A percentile compares a stretch with the other conserved stretches of the same genome.
These are phyloP conservation scores for Diachasma alloeum DNA, from an alignment of 1,140 invertebrate genomes.

Conservation along the genomic window DNA sequence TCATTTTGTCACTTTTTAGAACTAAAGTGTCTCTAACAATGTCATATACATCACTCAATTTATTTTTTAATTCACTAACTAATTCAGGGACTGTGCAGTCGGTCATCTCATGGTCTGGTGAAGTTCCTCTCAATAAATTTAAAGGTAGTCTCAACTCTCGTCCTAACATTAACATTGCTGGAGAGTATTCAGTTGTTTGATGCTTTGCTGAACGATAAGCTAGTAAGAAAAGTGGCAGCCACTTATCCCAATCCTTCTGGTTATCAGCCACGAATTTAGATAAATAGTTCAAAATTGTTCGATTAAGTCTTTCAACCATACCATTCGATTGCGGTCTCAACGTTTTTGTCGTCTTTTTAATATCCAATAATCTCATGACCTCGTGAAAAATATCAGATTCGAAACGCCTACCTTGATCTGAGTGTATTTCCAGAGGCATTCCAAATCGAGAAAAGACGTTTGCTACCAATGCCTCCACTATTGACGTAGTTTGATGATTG, in stretches of 20 bases:
- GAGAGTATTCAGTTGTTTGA: conserved; percentile 9
- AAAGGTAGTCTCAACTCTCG: conserved; percentile 6
- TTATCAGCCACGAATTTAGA: conserved; percentile 21
- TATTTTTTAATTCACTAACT: background rate
- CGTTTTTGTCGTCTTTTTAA: conserved; percentile 40
- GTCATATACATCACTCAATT: background rate
- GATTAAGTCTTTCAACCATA: conserved; percentile 53
- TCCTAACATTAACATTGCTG: conserved; percentile 13
- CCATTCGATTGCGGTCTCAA: conserved; percentile 56
- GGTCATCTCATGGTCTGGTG: background rate
- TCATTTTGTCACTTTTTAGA: too few relatives aligned
- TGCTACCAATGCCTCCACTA: conserved; percentile 24
- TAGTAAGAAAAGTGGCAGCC: conserved; percentile 20
- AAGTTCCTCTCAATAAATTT: background rate
- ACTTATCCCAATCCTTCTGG: background rate
- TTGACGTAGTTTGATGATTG: conserved; percentile 23
- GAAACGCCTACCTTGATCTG: conserved; percentile 53
- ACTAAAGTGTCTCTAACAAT: background rate
- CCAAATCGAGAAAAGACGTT: conserved; percentile 33
- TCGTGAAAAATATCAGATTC: conserved; percentile 46
- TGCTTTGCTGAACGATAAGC: conserved; percentile 22
- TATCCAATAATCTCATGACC: conserved; percentile 43
- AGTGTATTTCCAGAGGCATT: conserved; percentile 28
- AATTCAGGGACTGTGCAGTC: background rate
- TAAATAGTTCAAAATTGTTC: conserved; percentile 36